phyloP scores from a whole-genome alignment of 1,140 invertebrate genomes.

The Lepidurus packardi region DNA sequence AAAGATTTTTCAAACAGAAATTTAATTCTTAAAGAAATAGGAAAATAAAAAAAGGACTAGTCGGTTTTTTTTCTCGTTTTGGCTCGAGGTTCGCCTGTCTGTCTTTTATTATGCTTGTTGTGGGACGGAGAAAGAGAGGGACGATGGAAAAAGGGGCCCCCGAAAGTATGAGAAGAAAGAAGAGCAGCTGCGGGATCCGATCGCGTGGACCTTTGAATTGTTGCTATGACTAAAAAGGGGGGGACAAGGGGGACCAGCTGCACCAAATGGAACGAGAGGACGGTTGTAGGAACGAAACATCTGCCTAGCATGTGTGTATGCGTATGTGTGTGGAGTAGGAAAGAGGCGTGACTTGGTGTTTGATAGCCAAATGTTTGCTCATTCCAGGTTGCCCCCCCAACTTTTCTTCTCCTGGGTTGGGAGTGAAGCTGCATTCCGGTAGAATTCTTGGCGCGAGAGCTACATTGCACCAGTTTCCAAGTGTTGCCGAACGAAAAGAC shows the following conservation, averaged over 20 bases:
- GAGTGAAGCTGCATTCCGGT: neutral
- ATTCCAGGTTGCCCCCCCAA: slow-evolving; percentile 1
- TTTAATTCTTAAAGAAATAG: no score
- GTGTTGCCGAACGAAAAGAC: neutral
- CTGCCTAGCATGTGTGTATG: slow-evolving; percentile 13
- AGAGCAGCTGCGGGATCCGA: slow-evolving; percentile 8
- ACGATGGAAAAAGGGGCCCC: neutral
- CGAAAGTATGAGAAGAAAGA: slow-evolving; percentile 6
- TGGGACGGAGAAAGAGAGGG: neutral
- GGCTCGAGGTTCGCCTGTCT: neutral
- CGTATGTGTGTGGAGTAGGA: neutral
- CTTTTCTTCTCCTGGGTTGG: neutral
- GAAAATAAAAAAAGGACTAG: no score
- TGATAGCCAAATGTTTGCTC: slow-evolving; percentile 1
- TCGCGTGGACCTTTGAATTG: neutral
- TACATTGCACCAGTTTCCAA: neutral
- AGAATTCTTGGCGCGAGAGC: neutral
- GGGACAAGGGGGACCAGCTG: neutral
- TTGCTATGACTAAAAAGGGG: slow-evolving; percentile 1
- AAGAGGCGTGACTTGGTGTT: slow-evolving; percentile 4
- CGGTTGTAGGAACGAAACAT: slow-evolving; percentile 5
- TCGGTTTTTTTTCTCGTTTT: neutral
- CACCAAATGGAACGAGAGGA: slow-evolving; percentile 2
- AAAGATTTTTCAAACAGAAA: no score
- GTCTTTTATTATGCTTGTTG: slow-evolving; percentile 15